phyloP scores from a whole-genome alignment of 2,113 vertebrate genomes.

The Orcinus orca region DNA sequence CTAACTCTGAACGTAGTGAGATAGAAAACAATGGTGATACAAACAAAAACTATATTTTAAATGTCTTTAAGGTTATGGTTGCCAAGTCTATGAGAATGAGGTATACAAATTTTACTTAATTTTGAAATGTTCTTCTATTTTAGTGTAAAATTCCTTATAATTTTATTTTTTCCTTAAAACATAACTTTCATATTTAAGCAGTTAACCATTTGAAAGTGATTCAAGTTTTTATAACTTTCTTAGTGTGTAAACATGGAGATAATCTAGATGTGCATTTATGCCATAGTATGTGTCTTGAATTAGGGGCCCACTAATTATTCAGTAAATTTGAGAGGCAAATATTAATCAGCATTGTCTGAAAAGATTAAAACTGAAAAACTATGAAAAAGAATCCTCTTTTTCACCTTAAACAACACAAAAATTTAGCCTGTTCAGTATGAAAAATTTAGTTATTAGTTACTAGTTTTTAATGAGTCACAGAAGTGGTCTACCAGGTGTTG shows the following conservation, averaged over 20 bases:
- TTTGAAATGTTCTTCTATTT: background rate
- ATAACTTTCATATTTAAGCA: background rate
- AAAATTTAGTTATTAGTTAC: background rate
- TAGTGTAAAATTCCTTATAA: background rate
- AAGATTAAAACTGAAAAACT: constrained; percentile 24
- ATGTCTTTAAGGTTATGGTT: constrained; percentile 37
- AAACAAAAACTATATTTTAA: constrained; percentile 26
- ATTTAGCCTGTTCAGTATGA: background rate
- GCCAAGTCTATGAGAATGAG: background rate
- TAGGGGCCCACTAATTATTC: background rate
- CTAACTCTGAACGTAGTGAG: background rate
- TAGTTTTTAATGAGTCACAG: background rate
- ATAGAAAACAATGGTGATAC: constrained; percentile 21
- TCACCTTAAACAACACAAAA: background rate
- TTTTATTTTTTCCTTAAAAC: constrained; percentile 39
- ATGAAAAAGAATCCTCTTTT: background rate
- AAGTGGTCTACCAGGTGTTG: background rate
- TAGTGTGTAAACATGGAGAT: background rate
- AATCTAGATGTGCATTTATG: background rate
- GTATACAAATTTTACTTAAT: constrained; percentile 14
- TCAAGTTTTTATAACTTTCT: background rate
- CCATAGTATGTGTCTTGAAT: background rate
- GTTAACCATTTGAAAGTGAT: constrained; percentile 17
- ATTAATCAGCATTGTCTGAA: background rate
- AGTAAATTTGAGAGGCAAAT: background rate